Base-by-base conservation (phyloP, 2,797 vertebrate species). In the Oophaga sylvatica region DNA sequence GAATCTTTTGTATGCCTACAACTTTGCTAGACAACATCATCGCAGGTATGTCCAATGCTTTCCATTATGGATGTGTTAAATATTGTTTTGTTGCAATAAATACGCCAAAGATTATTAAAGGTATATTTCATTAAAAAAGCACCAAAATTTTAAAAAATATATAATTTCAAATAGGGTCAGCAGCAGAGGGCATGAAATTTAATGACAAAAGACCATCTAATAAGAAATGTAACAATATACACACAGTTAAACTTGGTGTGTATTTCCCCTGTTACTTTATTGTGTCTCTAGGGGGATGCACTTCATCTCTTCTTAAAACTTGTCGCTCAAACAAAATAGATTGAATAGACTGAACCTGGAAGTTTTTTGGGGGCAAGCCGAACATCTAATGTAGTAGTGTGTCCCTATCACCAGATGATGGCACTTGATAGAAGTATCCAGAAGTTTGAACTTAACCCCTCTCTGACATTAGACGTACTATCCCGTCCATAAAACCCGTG, bases 1-100 rank as follows among this genome's bases (percentile, higher is more conserved):
- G 97, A n/a, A 96, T 98, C 91, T 98, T 98, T 94, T 99, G 97
- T 87, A 98, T 99, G 97, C 97, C 97, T 73, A 96, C 96, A 29
- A 98, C 97, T 0, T 95, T 99, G 13, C 93, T 99, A 75, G 97
- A 99, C 93, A 99, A 96, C 92, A 97, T 99, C 60, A 97, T 96
- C 83, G 97, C 97, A 96, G 97, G 98, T 98, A 92, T 75, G 93
- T 70, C 13, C 29, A 6, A 1, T 5, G 1, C 5, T 70, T 70
- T 31, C 4, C 5, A 3, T 70, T 70, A 70, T 1, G 29, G 4
- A 70, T 35, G 13, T 16, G 7, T 15, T 31, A 11, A 1, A 53
- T 29, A 29, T 31, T 12, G 1, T 7, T 26, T 3, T 70, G 13
- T 31, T 31, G 16, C 17, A 70, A 17, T 12, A 70, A 3, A 31